These are phyloP conservation scores for Drosophila lowei DNA, from an alignment of 1,140 invertebrate genomes.

Conservation along the genomic window DNA sequence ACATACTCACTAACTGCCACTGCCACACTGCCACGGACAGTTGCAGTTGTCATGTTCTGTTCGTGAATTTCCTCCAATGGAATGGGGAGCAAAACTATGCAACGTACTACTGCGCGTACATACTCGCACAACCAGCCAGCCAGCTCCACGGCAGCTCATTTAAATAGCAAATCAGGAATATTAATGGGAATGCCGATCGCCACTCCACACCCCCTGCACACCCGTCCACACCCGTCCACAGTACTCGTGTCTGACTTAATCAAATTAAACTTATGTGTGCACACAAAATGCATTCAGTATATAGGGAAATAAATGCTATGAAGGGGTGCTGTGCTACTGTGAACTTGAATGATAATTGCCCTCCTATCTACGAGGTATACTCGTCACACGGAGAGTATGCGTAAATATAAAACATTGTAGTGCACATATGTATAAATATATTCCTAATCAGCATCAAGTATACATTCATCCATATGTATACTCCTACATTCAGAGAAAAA, in stretches of 20 bases:
- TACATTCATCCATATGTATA: too few relatives aligned
- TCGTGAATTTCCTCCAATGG: conserved; percentile 32
- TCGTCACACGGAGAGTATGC: too few relatives aligned
- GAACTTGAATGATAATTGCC: conserved; percentile 12
- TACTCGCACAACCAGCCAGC: not conserved
- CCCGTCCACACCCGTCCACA: too few relatives aligned
- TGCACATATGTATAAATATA: too few relatives aligned
- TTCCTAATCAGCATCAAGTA: too few relatives aligned
- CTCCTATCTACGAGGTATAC: not conserved
- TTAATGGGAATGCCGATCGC: conserved; percentile 54
- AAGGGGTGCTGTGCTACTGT: not conserved
- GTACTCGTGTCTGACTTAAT: conserved; percentile 22
- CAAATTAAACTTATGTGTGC: conserved; percentile 43
- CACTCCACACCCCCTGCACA: not conserved
- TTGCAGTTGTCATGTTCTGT: conserved; percentile 58
- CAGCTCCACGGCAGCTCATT: conserved; percentile 20
- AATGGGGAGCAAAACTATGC: conserved; percentile 60
- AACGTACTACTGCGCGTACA: conserved; percentile 1
- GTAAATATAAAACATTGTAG: too few relatives aligned
- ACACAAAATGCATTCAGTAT: conserved; percentile 13
- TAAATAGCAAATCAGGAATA: conserved; percentile 45
- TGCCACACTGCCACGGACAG: conserved; percentile 39
- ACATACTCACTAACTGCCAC: conserved; percentile 27
- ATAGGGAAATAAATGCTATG: conserved; percentile 11
- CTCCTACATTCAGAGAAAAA: too few relatives aligned